These are phyloP conservation scores for Ceratosolen fusciceps DNA, from an alignment of 1,140 invertebrate genomes.

Conservation along the genomic window DNA sequence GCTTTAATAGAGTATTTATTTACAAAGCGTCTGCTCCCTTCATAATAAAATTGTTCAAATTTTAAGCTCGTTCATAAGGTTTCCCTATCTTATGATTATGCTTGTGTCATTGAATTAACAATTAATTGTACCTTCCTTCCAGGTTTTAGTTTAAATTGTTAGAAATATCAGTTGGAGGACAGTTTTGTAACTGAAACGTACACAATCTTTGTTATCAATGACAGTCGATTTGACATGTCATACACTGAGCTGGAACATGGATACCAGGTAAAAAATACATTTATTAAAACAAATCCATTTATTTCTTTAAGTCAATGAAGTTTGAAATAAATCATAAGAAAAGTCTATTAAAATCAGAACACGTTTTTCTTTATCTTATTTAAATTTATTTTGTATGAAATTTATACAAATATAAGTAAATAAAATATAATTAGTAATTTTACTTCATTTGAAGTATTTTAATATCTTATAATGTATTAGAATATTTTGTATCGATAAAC, in stretches of 20 bases:
- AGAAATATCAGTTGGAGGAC: background rate
- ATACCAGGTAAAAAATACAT: constrained; percentile 77
- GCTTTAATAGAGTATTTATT: background rate
- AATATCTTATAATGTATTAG: too few relatives aligned
- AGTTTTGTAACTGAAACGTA: constrained; percentile 32
- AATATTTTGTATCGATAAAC: background rate
- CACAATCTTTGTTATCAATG: constrained; percentile 63
- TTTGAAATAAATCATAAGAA: too few relatives aligned
- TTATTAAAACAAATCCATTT: background rate
- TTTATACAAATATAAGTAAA: background rate
- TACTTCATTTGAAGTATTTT: background rate
- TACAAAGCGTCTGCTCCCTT: too few relatives aligned
- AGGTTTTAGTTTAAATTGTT: background rate
- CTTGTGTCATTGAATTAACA: background rate
- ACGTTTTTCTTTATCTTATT: too few relatives aligned
- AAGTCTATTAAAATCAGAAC: too few relatives aligned
- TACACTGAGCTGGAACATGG: constrained; percentile 92
- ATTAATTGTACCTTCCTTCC: constrained; percentile 12
- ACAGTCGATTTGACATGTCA: constrained; percentile 78
- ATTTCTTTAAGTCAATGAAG: too few relatives aligned
- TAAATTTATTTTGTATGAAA: constrained; percentile 2
- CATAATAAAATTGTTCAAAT: background rate
- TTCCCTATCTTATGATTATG: constrained; percentile 13
- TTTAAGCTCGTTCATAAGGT: too few relatives aligned
- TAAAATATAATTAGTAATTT: background rate